These are phyloP conservation scores for Istiophorus platypterus DNA, from an alignment of 2,113 vertebrate species.

Conservation along the genomic window DNA sequence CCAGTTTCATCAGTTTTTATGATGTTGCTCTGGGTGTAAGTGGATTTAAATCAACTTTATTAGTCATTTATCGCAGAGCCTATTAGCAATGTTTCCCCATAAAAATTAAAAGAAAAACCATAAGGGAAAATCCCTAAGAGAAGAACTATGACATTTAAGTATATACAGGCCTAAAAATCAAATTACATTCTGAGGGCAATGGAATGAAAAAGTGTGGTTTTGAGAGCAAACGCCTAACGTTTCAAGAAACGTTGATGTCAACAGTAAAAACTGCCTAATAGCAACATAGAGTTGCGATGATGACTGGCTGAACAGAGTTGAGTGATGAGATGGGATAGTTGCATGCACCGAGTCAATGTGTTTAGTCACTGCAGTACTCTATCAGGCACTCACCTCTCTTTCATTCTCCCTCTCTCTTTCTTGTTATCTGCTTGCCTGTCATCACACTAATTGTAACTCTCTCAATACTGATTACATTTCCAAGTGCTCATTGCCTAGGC, in stretches of 20 bases:
- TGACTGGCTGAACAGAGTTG: constrained; percentile 23
- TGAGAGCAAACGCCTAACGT: neutral
- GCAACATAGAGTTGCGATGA: constrained; percentile 46
- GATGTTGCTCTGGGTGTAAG: constrained; percentile 29
- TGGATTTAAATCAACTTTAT: constrained; percentile 49
- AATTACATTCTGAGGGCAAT: constrained; percentile 16
- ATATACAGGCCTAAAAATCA: constrained; percentile 15
- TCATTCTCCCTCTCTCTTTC: constrained; percentile 33
- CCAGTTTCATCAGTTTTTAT: constrained; percentile 53
- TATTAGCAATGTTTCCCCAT: constrained; percentile 3
- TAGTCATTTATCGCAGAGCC: constrained; percentile 7
- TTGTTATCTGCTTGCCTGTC: constrained; percentile 33
- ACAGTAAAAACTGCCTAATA: constrained; percentile 49
- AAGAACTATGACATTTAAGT: constrained; percentile 1
- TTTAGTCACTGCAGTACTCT: constrained; percentile 42
- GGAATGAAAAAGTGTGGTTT: constrained; percentile 8
- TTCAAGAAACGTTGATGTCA: constrained; percentile 39
- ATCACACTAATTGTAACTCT: constrained; percentile 59
- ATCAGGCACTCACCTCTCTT: constrained; percentile 29
- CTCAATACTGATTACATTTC: constrained; percentile 60
- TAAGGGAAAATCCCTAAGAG: neutral
- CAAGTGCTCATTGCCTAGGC: constrained; percentile 27
- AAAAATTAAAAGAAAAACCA: neutral
- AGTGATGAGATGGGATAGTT: constrained; percentile 45
- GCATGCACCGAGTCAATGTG: constrained; percentile 19